These are phyloP conservation scores for Barypeithes pellucidus DNA, from an alignment of 2,888 invertebrate genomes.

Conservation along the genomic window DNA sequence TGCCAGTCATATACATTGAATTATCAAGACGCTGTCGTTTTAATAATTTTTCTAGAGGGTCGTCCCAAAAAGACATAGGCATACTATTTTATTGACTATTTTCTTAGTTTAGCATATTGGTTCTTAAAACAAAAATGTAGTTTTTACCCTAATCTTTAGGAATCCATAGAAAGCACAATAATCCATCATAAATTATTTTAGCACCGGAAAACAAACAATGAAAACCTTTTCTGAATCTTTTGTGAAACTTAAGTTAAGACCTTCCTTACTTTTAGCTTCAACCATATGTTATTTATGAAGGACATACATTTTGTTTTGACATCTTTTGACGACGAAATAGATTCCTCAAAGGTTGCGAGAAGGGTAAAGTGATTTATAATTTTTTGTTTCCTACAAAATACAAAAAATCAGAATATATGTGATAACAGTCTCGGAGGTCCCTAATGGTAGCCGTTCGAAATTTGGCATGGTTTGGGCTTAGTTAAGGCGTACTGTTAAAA, in stretches of 20 bases:
- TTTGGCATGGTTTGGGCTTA: no score
- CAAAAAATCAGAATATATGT: no score
- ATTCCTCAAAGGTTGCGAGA: constrained; percentile 1
- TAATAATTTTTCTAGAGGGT: no score
- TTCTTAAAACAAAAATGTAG: neutral
- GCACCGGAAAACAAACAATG: neutral
- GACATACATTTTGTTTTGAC: constrained; percentile 1
- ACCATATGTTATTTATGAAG: constrained; percentile 8
- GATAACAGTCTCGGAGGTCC: no score
- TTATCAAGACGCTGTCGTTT: no score
- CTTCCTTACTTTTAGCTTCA: neutral
- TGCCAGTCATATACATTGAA: no score
- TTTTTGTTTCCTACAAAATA: no score
- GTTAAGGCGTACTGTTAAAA: no score
- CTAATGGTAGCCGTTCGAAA: no score
- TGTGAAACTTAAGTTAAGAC: neutral
- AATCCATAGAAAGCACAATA: neutral
- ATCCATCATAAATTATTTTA: neutral
- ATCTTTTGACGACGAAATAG: neutral
- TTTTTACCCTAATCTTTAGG: neutral
- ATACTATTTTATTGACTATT: no score
- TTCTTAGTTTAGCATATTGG: no score
- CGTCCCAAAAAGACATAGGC: no score
- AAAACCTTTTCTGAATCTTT: neutral
- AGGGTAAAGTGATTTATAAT: neutral